Percentiles rank a stretch among this genome's conserved stretches.
Evolutionary conservation across 2,113 vertebrate species (phyloP).

Genomic region (Rhinolophus sinicus): DNA sequence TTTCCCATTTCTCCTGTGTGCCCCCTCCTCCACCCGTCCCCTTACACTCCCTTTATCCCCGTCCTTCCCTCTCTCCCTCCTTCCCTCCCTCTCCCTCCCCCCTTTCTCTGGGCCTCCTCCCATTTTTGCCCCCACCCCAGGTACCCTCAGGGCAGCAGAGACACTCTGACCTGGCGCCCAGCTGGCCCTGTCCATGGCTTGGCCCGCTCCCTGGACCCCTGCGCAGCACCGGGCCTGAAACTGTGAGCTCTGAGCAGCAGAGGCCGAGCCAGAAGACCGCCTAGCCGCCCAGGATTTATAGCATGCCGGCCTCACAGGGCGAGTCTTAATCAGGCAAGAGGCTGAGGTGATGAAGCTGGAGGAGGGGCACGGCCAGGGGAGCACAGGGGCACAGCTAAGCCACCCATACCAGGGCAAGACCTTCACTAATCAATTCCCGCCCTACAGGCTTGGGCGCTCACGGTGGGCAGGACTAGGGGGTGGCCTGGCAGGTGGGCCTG

Average conservation of each 20-base stretch:
- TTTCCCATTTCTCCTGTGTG: neutral
- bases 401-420: neutral
- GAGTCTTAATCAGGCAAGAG: conserved; percentile 66
- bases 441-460: neutral
- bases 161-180: conserved; percentile 54
- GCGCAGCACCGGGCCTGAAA: conserved; percentile 42
- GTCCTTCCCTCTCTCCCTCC: neutral
- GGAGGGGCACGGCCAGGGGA: neutral
- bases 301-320: conserved; percentile 26
- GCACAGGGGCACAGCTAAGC: neutral
- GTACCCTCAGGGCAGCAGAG: conserved; percentile 67
- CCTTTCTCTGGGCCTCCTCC: neutral
- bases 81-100: too few relatives aligned
- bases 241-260: conserved; percentile 36
- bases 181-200: conserved; percentile 64
- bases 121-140: conserved; percentile 18
- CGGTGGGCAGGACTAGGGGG: neutral
- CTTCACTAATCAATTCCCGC: neutral
- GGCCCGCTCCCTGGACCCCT: conserved; percentile 47
- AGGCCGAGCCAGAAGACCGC: conserved; percentile 37
- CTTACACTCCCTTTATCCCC: neutral
- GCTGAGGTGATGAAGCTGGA: neutral
- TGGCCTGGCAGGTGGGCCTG: neutral
- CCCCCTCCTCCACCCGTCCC: neutral
- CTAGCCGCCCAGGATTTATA: neutral